Evolutionary conservation across 2,797 vertebrate genomes (phyloP), one percentile per base, ranked within the genome.

Genomic region (Gymnopithys bicolor): DNA sequence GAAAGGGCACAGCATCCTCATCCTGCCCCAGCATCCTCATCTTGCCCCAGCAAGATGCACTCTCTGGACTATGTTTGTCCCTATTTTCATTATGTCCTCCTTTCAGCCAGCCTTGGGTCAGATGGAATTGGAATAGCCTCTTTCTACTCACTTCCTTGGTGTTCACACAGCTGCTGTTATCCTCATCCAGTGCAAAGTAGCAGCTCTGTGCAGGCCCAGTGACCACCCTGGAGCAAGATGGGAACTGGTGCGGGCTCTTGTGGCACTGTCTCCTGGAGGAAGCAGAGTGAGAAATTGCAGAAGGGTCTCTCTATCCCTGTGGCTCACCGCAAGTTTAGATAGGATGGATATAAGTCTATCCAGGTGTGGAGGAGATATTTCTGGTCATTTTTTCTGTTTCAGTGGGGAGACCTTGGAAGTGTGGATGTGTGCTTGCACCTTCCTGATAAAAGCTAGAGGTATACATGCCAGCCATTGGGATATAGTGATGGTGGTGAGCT

Each of bases 151-250:
- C 10, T 78, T 89, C 28, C 24, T 74, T 1, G 0, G 19, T 4
- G 3, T 35, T 27, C 15, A 7, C 13, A 18, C 43, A 73, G 43
- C n/a, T 17, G 5, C 35, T 64, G 39, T 48, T 9, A 6, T 12
- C 15, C n/a, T 58, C 16, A 11, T 8, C 14, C 2, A 0, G 3
- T 37, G 41, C 53, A 4, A 4, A 23, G 51, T 19, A 55, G n/a
- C 22, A 27, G 39, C 16, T 21, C 17, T 25, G 4, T 53, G 63
- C 45, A 68, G 45, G 25, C 7, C 74, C 22, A 10, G 16, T 41
- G 33, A 71, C 41, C 27, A 11, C 66, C 14, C 41, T 60, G 32
- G 25, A 41, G 48, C 32, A 53, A 33, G 19, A 33, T 4, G 8
- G 11, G 32, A 23, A 33, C 30, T 25, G 12, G 6, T 52, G 46